A percentile compares a stretch with the other conserved stretches of the same genome.
Evolutionary conservation across 2,797 vertebrate species (phyloP).

Genomic region (Sebastes wilsoni): DNA sequence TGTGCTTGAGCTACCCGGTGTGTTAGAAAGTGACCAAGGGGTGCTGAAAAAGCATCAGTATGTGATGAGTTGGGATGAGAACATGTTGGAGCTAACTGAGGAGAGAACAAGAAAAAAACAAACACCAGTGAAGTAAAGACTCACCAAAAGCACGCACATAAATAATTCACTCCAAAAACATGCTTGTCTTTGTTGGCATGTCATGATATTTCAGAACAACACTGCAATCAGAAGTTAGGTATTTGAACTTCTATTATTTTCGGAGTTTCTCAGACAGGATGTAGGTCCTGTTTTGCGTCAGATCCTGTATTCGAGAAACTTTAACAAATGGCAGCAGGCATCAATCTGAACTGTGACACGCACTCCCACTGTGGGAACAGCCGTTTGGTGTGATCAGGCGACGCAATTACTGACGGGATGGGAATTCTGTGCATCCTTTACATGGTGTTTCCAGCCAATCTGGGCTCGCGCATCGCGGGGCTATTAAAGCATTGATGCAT

Average conservation of each 20-base stretch:
- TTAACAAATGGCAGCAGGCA: slow-evolving; percentile 4
- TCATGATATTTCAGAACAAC: not conserved
- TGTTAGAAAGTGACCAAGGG: too few species aligned
- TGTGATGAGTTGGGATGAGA: too few species aligned
- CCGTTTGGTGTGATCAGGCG: slow-evolving; percentile 26
- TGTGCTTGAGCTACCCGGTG: too few species aligned
- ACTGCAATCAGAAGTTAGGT: not conserved
- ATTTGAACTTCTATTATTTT: not conserved
- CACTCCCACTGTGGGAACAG: slow-evolving; percentile 18
- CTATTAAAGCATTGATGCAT: slow-evolving; percentile 71
- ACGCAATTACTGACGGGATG: slow-evolving; percentile 29
- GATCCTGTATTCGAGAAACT: not conserved
- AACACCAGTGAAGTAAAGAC: not conserved
- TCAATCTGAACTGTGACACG: slow-evolving; percentile 8
- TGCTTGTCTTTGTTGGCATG: not conserved
- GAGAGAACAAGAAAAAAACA: not conserved
- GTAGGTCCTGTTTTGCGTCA: not conserved
- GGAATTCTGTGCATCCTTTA: slow-evolving; percentile 39
- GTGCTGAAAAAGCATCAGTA: too few species aligned
- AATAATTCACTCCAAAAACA: not conserved
- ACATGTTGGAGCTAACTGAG: not conserved
- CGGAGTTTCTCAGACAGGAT: not conserved
- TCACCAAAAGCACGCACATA: not conserved
- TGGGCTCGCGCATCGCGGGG: slow-evolving; percentile 13
- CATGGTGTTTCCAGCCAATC: slow-evolving; percentile 51